Evolutionary conservation across 2,888 invertebrate species (phyloP).

Genomic region (Toxonevra muliebris): DNA sequence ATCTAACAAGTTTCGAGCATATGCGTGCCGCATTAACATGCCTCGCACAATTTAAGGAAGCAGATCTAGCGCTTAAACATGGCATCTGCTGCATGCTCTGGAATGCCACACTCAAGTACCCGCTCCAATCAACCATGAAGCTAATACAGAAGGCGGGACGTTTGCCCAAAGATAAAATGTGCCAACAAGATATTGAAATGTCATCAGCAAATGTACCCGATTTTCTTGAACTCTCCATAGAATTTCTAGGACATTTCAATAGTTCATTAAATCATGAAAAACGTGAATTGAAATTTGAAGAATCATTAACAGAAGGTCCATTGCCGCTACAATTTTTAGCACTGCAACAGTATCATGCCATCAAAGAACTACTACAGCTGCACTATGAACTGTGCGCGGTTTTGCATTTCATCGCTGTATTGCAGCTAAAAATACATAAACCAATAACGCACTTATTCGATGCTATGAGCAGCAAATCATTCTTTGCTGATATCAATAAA

Average conservation of each 20-base stretch:
- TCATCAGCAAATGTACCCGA: constrained; percentile 71
- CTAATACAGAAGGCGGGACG: constrained; percentile 84
- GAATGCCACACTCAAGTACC: constrained; percentile 86
- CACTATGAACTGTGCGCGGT: constrained; percentile 83
- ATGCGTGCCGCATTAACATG: constrained; percentile 78
- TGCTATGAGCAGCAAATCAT: constrained; percentile 71
- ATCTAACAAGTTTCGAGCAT: constrained; percentile 72
- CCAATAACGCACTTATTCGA: constrained; percentile 82
- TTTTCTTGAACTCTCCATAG: constrained; percentile 71
- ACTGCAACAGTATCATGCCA: constrained; percentile 77
- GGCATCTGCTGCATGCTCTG: constrained; percentile 88
- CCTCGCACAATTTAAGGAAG: constrained; percentile 65
- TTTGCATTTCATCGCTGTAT: constrained; percentile 81
- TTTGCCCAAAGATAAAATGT: constrained; percentile 84
- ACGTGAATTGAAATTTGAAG: constrained; percentile 60
- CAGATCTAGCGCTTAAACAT: constrained; percentile 68
- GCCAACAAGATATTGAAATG: constrained; percentile 79
- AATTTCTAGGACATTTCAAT: constrained; percentile 57
- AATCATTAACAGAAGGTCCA: constrained; percentile 59
- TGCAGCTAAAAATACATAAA: constrained; percentile 78
- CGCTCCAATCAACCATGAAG: constrained; percentile 78
- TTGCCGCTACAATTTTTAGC: constrained; percentile 77
- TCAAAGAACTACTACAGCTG: constrained; percentile 79
- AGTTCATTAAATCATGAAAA: constrained; percentile 56
- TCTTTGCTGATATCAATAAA: constrained; percentile 62